Percentiles rank a stretch among this genome's conserved stretches.
phyloP scores from a whole-genome alignment of 2,888 invertebrate genomes.

The Eristalis arbustorum region DNA sequence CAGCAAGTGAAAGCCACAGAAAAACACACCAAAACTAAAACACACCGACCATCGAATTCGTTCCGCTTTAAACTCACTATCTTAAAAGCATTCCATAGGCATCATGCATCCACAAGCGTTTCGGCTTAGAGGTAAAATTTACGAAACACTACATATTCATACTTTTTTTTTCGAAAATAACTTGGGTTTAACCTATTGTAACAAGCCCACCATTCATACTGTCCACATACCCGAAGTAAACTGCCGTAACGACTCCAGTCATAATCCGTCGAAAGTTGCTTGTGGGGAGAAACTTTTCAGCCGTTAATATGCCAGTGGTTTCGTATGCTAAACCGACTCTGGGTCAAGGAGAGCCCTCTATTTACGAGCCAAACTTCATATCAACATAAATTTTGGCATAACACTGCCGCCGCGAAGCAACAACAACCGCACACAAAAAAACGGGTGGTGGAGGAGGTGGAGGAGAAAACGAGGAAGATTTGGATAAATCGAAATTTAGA shows the following conservation, averaged over 20 bases:
- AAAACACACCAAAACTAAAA: neutral
- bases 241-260: conserved; percentile 41
- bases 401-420: neutral
- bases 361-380: conserved; percentile 31
- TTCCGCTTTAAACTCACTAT: neutral
- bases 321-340: conserved; percentile 48
- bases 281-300: conserved; percentile 39
- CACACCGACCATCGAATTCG: neutral
- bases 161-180: conserved; percentile 4
- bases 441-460: neutral
- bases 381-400: conserved; percentile 41
- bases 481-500: conserved; percentile 23
- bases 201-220: conserved; percentile 23
- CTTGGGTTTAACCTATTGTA: conserved; percentile 32
- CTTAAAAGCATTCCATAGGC: conserved; percentile 15
- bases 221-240: conserved; percentile 25
- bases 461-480: neutral
- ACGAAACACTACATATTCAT: neutral
- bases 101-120: conserved; percentile 1
- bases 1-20: neutral
- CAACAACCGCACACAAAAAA: neutral
- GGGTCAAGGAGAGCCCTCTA: conserved; percentile 41
- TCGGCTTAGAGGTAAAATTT: neutral
- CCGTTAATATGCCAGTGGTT: conserved; percentile 55
- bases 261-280: conserved; percentile 44